Evolutionary conservation across 2,113 vertebrate genomes (phyloP), one percentile per base, ranked within the genome.

Genomic region (Psettodes erumei): DNA sequence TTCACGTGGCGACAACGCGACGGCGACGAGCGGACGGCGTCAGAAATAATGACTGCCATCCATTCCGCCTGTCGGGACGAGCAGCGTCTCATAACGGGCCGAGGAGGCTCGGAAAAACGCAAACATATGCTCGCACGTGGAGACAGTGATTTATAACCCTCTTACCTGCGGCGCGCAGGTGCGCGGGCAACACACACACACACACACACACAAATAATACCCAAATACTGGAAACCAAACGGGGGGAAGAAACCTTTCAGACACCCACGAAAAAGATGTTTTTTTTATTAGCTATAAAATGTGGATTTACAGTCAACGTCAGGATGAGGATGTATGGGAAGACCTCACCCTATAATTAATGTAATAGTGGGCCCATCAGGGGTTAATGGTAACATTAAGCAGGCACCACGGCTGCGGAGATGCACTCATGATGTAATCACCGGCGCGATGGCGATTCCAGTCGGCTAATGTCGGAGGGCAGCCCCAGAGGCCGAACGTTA

Each of bases 21-120:
- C 37, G 1, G 51, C 71, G 73, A 86, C 59, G 55, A 82, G 81
- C 73, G 82, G 85, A 88, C 71, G 43, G 54, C 48, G 33, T 88
- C 78, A 75, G 89, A 83, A 89, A 89, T 88, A 88, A 92, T 82
- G 82, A 75, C 54, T 59, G 51, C 53, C 82, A 84, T 90, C 73
- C 74, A 87, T 89, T 83, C 54, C 54, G 12, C 53, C 80, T 83
- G 86, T 84, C 83, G 81, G 61, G 63, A 76, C n/a, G 35, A 63
- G 64, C 65, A 10, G 61, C 45, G 54, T 81, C 75, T 82, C 72
- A 64, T 66, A 80, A 83, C 74, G 25, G 59, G 54, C 43, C 1
- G 47, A 83, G 56, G 61, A 81, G 55, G 72, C 47, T 54, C 54
- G 75, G 55, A 82, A 88, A n/a, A 89, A 72, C 65, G 65, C 67